Evolutionary conservation across 2,113 vertebrate species (phyloP).

Genomic region (Corythaixoides concolor): DNA sequence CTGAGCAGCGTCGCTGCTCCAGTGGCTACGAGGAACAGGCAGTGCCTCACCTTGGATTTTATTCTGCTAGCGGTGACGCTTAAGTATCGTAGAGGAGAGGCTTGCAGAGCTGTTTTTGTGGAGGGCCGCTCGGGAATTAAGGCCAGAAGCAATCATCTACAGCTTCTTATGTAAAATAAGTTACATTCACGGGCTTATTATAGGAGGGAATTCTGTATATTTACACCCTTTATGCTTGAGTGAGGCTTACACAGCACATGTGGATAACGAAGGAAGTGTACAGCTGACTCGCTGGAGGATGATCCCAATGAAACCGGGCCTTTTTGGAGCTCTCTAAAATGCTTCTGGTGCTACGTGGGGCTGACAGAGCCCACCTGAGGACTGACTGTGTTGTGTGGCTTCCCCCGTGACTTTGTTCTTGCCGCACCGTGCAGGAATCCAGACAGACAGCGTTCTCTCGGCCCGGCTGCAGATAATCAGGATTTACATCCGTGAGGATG

Average conservation of each 20-base stretch:
- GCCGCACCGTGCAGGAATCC: conserved; percentile 82
- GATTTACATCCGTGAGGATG: conserved; percentile 96
- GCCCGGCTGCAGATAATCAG: conserved; percentile 95
- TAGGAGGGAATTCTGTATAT: accelerated
- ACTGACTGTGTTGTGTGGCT: accelerated
- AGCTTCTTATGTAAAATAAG: background rate
- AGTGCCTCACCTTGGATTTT: background rate
- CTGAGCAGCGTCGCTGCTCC: background rate
- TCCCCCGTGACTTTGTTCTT: background rate
- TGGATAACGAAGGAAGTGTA: accelerated
- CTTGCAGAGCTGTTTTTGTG: background rate
- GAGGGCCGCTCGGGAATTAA: background rate
- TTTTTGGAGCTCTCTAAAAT: background rate
- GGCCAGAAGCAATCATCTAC: background rate
- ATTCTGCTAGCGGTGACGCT: background rate
- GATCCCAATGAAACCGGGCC: background rate
- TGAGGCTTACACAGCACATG: accelerated
- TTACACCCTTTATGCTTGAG: background rate
- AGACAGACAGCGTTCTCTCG: conserved; percentile 96
- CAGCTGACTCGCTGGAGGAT: background rate
- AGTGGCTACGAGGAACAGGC: background rate
- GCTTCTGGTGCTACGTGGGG: background rate
- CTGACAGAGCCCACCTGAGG: background rate
- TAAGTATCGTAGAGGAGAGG: background rate
- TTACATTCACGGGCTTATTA: background rate